Evolutionary conservation across 2,888 invertebrate species (phyloP), one percentile per base, ranked within the genome.

Genomic region (Cephus pygmeus): DNA sequence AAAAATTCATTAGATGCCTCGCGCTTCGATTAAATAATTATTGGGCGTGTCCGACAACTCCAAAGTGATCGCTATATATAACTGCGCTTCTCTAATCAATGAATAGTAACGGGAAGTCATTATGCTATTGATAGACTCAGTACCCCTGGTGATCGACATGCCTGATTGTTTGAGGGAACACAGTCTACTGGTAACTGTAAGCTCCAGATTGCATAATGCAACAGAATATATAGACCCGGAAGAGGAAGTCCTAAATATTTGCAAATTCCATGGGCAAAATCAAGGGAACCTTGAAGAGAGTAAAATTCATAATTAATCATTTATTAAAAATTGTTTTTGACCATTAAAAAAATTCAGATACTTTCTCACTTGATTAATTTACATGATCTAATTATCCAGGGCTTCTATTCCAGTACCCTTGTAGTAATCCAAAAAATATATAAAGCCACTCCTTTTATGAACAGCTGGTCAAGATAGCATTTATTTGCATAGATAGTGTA

Each of bases 71-170:
- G 71, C 33, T 34, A 71, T 71, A 31, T 71, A 79, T 77, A 74
- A 69, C 81, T 73, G 73, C 75, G 73, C 80, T 77, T 75, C 76
- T 73, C 75, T 68, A 56, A 73, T 71, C 68, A 80, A 71, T 75
- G 74, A 79, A 79, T 69, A 78, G 56, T 74, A 83, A 75, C 76
- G 12, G 76, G 34, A 74, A 15, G 73, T 73, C 73, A 75, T 79
- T 79, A 82, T 84, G 84, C 83, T 79, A 34, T 69, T 68, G 79
- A 31, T 35, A 56, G 36, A 75, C 31, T 73, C 23, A 31, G 34
- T 75, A 56, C 9, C 30, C 34, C 23, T 34, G 12, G 35, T 34
- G 36, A 35, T 75, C 68, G 73, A 69, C 75, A 68, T 78, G 31
- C 12, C 9, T 23, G 71, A 71, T 31, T 33, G 33, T 71, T 71